phyloP scores from a whole-genome alignment of 2,888 invertebrate species.

The Cantharis rufa region DNA sequence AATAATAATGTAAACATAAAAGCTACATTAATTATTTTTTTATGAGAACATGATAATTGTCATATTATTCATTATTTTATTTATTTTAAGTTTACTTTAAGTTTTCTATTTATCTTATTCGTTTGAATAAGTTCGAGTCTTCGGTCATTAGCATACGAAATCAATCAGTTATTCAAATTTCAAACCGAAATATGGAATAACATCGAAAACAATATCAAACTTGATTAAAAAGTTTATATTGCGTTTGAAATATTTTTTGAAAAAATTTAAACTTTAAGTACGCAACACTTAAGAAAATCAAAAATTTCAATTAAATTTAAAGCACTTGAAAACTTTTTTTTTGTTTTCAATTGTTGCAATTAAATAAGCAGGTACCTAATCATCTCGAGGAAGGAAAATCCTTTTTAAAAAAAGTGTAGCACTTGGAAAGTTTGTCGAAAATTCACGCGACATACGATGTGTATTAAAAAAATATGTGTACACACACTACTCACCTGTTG shows the following conservation, averaged over 20 bases:
- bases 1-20: not conserved
- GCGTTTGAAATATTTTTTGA: no score
- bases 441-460: not conserved
- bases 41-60: not conserved
- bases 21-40: not conserved
- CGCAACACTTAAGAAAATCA: no score
- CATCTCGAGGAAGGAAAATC: not conserved
- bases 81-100: not conserved
- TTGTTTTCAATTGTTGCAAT: not conserved
- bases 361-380: not conserved
- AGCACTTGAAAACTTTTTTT: not conserved
- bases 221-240: not conserved
- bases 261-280: no score
- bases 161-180: not conserved
- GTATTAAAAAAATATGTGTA: not conserved
- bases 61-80: no score
- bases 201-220: no score
- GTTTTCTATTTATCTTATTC: not conserved
- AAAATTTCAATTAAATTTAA: not conserved
- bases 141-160: not conserved
- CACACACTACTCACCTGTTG: slow-evolving; percentile 35
- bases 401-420: not conserved
- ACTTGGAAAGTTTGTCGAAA: not conserved
- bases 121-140: not conserved
- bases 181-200: not conserved